Evolutionary conservation across 2,113 vertebrate species (phyloP), one percentile per base, ranked within the genome.

Genomic region (Atherinomorus stipes): DNA sequence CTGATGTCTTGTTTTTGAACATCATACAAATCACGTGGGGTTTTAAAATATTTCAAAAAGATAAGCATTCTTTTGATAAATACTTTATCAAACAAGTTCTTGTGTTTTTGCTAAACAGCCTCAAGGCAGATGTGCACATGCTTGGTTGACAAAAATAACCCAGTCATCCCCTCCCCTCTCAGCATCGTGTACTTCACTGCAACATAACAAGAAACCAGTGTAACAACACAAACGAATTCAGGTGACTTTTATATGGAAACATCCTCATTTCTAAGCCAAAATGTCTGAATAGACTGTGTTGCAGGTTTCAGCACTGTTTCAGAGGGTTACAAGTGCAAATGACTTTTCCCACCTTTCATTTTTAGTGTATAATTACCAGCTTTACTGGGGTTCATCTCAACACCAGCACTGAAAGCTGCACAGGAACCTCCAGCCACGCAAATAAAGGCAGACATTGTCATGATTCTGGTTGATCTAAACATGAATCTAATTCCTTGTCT

Each of bases 281-380:
- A 31, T 7, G 12, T 21, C 38, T 57, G 19, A 45, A 57, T 26
- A 28, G n/a, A n/a, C 19, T 56, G 4, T 11, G 25, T 18, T n/a
- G 1, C 21, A 40, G 37, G 23, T 56, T 56, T 45, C 19, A 57
- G 23, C 8, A 5, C 45, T 9, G 4, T 38, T 40, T 44, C 19
- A 66, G 67, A 38, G 23, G 21, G 54, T 73, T 52, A 61, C 57
- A 74, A 51, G 56, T 71, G 57, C n/a, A 54, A 71, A 67, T 73
- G 49, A 71, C 50, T 37, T 10, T 81, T 66, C 64, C 71, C 60
- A 60, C 54, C 65, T 65, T 58, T 71, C 57, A 72, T 65, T 78
- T 84, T 76, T 71, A 80, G 74, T 51, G 75, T 82, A 64, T 77
- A 85, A 84, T 93, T 85, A 78, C 74, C 74, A 84, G 84, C 80